These are phyloP conservation scores for Zenarchopterus dispar DNA, from an alignment of 2,797 vertebrate species.

Conservation along the genomic window DNA sequence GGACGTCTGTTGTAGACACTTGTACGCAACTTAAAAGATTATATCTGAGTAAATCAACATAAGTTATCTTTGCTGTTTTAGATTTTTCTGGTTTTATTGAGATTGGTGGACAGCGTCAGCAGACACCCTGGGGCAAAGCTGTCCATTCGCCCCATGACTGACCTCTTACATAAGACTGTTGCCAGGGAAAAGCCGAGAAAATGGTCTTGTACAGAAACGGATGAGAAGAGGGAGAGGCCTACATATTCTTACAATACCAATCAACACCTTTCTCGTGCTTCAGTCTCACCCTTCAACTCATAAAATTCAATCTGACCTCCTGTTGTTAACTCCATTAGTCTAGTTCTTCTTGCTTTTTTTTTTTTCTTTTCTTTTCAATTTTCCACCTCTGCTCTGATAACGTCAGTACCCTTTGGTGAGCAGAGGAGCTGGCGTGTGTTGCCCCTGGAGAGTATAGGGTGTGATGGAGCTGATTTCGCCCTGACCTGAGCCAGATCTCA, in stretches of 20 bases:
- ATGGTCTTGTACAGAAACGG: slow-evolving; percentile 7
- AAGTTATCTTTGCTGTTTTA: too few species aligned
- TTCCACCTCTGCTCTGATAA: slow-evolving; percentile 12
- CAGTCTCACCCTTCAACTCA: slow-evolving; percentile 11
- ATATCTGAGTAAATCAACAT: not conserved
- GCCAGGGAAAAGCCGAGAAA: slow-evolving; percentile 14
- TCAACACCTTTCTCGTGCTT: slow-evolving; percentile 26
- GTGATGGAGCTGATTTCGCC: slow-evolving; percentile 16
- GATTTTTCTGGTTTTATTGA: not conserved
- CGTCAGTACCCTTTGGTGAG: slow-evolving; percentile 15
- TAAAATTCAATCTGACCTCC: slow-evolving; percentile 41
- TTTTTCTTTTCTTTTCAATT: slow-evolving; percentile 4
- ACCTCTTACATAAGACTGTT: slow-evolving; percentile 47
- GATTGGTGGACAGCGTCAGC: slow-evolving; percentile 4
- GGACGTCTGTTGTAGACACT: slow-evolving; percentile 1
- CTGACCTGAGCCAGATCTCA: slow-evolving; percentile 8
- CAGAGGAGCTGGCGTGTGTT: slow-evolving; percentile 3
- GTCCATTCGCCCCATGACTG: slow-evolving; percentile 11
- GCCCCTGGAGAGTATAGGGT: slow-evolving; percentile 15
- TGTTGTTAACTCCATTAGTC: slow-evolving; percentile 35
- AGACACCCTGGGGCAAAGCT: slow-evolving; percentile 7
- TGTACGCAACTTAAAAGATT: slow-evolving; percentile 10
- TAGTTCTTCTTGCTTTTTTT: slow-evolving; percentile 1
- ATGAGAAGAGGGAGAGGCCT: not conserved
- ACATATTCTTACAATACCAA: slow-evolving; percentile 33